These are phyloP conservation scores for Pleuronectes platessa DNA, from an alignment of 2,113 vertebrate genomes.

Conservation along the genomic window DNA sequence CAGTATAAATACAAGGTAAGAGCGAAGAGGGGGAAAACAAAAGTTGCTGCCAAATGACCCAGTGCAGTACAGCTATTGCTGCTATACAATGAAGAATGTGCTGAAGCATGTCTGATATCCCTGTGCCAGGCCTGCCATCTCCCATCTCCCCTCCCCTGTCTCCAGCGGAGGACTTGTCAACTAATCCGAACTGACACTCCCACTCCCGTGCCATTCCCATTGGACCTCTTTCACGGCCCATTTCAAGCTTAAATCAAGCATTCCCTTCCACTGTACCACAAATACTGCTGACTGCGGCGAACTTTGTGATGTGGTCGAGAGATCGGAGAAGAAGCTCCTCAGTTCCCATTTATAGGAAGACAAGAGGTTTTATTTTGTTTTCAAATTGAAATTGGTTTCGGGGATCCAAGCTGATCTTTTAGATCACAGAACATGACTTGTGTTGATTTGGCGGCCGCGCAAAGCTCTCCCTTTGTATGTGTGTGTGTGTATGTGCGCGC, in stretches of 20 bases:
- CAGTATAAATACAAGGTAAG: not conserved
- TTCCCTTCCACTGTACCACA: slow-evolving; percentile 27
- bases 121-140: slow-evolving; percentile 52
- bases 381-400: slow-evolving; percentile 13
- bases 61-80: not conserved
- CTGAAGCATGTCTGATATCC: slow-evolving; percentile 40
- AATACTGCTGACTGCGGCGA: slow-evolving; percentile 50
- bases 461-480: not conserved
- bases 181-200: slow-evolving; percentile 58
- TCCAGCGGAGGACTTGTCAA: slow-evolving; percentile 4
- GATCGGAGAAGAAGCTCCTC: slow-evolving; percentile 22
- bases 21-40: not conserved
- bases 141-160: slow-evolving; percentile 36
- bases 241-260: slow-evolving; percentile 70
- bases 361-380: slow-evolving; percentile 12
- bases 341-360: slow-evolving; percentile 6
- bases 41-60: not conserved
- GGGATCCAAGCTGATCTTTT: slow-evolving; percentile 15
- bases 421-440: slow-evolving; percentile 13
- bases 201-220: slow-evolving; percentile 31
- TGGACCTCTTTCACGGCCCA: slow-evolving; percentile 69
- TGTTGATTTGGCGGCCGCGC: slow-evolving; percentile 11
- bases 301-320: slow-evolving; percentile 24
- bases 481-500: not conserved
- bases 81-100: not conserved